Percentiles rank a stretch among this genome's conserved stretches.
phyloP scores from a whole-genome alignment of 37 sponge, comb jelly and placozoan species.

The Sycon ciliatum region DNA sequence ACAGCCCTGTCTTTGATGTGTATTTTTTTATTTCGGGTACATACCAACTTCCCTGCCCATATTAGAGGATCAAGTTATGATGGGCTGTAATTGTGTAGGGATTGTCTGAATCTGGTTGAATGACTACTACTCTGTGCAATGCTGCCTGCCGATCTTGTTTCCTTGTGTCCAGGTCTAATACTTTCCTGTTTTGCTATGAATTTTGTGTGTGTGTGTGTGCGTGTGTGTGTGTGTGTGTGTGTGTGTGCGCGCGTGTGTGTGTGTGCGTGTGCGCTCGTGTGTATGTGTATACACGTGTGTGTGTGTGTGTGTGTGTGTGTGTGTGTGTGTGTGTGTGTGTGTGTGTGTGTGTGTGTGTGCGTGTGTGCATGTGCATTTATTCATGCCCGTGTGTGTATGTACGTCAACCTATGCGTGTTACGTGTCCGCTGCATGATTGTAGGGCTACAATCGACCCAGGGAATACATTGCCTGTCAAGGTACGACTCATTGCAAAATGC shows the following conservation, averaged over 20 bases:
- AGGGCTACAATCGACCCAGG: conserved; percentile 45
- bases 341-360: neutral
- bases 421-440: neutral
- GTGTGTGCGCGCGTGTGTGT: neutral
- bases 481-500: neutral
- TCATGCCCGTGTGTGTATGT: neutral
- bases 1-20: too few species aligned
- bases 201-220: neutral
- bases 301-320: neutral
- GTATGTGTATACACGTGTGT: neutral
- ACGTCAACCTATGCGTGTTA: neutral
- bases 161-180: too few species aligned
- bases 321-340: neutral
- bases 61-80: too few species aligned
- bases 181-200: neutral
- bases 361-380: neutral
- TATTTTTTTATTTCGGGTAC: too few species aligned
- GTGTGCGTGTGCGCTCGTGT: neutral
- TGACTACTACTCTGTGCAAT: too few species aligned
- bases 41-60: too few species aligned
- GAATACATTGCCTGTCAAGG: conserved; percentile 66
- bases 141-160: too few species aligned
- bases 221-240: neutral
- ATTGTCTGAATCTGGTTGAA: too few species aligned
- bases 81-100: too few species aligned